Percentiles rank a stretch among this genome's conserved stretches.
Conservation (phyloP, 2,888 invertebrate genomes). For the Melanargia galathea region DNA sequence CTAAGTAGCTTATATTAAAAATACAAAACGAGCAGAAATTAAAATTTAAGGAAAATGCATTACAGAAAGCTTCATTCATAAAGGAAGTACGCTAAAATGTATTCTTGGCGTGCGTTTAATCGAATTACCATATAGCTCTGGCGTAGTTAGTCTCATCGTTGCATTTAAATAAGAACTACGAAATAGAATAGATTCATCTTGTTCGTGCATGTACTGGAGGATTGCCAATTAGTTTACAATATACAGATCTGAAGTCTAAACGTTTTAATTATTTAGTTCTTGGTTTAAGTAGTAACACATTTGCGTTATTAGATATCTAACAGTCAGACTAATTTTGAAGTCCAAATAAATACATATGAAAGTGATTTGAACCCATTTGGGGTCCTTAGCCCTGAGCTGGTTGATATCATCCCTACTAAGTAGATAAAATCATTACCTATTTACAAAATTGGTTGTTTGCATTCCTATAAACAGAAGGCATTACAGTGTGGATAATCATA, state of each 20-base stretch:
- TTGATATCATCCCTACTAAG: too few species aligned
- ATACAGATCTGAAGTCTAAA: neutral
- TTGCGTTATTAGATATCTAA: too few species aligned
- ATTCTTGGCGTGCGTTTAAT: constrained; percentile 24
- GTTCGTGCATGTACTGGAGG: constrained; percentile 43
- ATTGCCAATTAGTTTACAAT: constrained; percentile 47
- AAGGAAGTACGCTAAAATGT: constrained; percentile 19
- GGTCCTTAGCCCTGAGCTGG: too few species aligned
- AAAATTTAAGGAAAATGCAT: neutral
- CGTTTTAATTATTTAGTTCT: neutral
- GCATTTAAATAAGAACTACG: constrained; percentile 27
- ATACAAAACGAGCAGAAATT: neutral
- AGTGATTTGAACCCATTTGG: too few species aligned
- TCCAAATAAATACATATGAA: too few species aligned
- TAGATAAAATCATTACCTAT: too few species aligned
- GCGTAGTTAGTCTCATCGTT: constrained; percentile 26
- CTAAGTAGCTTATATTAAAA: too few species aligned
- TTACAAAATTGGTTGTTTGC: too few species aligned
- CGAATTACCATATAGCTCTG: constrained; percentile 23
- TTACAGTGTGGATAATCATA: too few species aligned
- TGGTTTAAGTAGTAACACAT: constrained; percentile 2
- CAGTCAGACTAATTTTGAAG: too few species aligned
- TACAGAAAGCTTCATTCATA: neutral
- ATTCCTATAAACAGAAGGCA: too few species aligned
- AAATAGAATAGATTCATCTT: constrained; percentile 34